These are phyloP conservation scores for Hippopotamyrus pictus DNA, from an alignment of 2,797 vertebrate species.

Conservation along the genomic window DNA sequence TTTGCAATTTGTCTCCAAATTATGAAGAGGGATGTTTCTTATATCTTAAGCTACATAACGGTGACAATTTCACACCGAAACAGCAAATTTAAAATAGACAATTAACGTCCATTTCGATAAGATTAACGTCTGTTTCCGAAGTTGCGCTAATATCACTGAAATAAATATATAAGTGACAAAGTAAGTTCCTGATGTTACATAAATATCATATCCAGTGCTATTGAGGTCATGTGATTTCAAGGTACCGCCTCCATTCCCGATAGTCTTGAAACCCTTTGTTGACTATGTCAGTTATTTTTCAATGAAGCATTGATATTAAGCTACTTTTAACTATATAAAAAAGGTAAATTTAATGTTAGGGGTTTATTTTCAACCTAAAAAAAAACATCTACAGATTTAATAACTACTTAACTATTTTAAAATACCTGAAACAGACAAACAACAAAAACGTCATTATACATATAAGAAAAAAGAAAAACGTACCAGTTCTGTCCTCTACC, in stretches of 20 bases:
- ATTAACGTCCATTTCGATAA: neutral
- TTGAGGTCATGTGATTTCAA: neutral
- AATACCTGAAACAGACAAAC: neutral
- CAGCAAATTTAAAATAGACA: neutral
- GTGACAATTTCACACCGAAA: neutral
- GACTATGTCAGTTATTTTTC: neutral
- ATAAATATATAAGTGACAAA: neutral
- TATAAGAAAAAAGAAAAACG: constrained; percentile 19
- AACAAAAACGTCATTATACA: neutral
- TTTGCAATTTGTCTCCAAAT: neutral
- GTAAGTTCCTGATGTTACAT: neutral
- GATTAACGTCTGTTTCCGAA: neutral
- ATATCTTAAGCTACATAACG: neutral
- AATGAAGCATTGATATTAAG: neutral
- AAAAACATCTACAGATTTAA: neutral
- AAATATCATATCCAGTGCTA: neutral
- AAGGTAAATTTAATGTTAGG: neutral
- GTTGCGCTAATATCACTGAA: neutral
- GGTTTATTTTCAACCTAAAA: no score
- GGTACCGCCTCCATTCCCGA: neutral
- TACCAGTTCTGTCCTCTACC: constrained; percentile 67
- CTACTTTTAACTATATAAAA: neutral
- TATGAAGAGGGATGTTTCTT: neutral
- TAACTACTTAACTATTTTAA: neutral
- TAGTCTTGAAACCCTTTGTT: neutral